These are phyloP conservation scores for Notiomystis cincta DNA, from an alignment of 2,113 vertebrate genomes.

Conservation along the genomic window DNA sequence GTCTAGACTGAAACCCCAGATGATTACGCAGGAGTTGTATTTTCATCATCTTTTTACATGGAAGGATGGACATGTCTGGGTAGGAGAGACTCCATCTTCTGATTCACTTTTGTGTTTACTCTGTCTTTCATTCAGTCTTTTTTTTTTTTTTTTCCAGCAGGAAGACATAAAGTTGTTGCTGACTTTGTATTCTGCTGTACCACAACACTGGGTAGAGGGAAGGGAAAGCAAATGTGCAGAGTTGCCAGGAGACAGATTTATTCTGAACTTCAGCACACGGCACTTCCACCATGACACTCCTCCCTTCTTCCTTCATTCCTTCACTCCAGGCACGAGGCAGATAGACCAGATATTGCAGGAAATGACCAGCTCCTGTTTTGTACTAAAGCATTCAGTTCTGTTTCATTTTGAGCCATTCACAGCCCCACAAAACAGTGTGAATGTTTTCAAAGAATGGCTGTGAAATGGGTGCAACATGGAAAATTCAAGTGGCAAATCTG, in stretches of 20 bases:
- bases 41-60: neutral
- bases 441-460: slow-evolving; percentile 28
- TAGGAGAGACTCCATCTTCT: slow-evolving; percentile 28
- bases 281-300: neutral
- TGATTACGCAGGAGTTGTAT: neutral
- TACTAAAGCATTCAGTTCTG: neutral
- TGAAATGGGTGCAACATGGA: neutral
- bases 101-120: slow-evolving; percentile 4
- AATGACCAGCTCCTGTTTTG: neutral
- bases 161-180: slow-evolving; percentile 21
- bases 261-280: slow-evolving; percentile 33
- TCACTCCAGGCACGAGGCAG: neutral
- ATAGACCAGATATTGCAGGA: slow-evolving; percentile 3
- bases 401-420: slow-evolving; percentile 2
- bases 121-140: neutral
- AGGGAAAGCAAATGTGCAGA: slow-evolving; percentile 35
- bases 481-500: slow-evolving; percentile 12
- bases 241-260: slow-evolving; percentile 50
- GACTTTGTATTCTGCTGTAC: slow-evolving; percentile 41
- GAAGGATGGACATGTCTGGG: neutral
- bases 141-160: neutral
- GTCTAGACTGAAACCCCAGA: neutral
- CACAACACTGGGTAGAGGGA: slow-evolving; percentile 27
- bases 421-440: neutral
- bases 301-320: neutral